Base-by-base conservation (phyloP, 2,888 invertebrate genomes). In the Chrysolina oricalcia region DNA sequence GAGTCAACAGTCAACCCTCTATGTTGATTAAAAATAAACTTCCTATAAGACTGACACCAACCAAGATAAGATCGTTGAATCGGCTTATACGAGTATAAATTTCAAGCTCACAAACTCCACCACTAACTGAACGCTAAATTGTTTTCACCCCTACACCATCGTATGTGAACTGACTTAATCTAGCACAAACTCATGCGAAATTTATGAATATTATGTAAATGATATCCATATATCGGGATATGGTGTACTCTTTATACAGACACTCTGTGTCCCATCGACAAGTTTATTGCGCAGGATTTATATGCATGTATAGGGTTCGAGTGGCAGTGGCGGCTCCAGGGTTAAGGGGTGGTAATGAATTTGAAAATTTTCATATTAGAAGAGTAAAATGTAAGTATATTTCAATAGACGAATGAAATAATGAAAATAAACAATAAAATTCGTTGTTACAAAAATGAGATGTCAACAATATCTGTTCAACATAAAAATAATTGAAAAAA, bases 91-190 rank as follows among this genome's bases (percentile, higher is more conserved):
- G 35, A 3, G 35, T 35, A 70, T 74, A 65, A 75, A 75, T 72
- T 69, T 46, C 53, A 75, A 59, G 65, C 65, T 59, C 65, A 65
- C 65, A 69, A 72, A 50, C 69, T 65, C 56, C 48, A 59, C 64
- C 69, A 27, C 72, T 21, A 73, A 74, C 76, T 74, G 75, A 73
- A 81, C 74, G 74, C 78, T 78, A 77, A 79, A 80, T 80, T 78
- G 76, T 56, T 77, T 81, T 78, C 76, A 71, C 74, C 70, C 64
- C 68, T 72, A 74, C 75, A 73, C 74, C 72, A 78, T 81, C 75
- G 70, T 72, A 79, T 75, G 79, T 73, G 78, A 80, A 79, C 75
- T 79, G 75, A 80, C 77, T 79, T 81, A 79, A 81, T 79, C 81
- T 77, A 75, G 78, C 73, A 74, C 77, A 76, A 78, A 75, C 78